phyloP scores from a whole-genome alignment of 2,888 invertebrate genomes.

The Hypomecis atomaria region DNA sequence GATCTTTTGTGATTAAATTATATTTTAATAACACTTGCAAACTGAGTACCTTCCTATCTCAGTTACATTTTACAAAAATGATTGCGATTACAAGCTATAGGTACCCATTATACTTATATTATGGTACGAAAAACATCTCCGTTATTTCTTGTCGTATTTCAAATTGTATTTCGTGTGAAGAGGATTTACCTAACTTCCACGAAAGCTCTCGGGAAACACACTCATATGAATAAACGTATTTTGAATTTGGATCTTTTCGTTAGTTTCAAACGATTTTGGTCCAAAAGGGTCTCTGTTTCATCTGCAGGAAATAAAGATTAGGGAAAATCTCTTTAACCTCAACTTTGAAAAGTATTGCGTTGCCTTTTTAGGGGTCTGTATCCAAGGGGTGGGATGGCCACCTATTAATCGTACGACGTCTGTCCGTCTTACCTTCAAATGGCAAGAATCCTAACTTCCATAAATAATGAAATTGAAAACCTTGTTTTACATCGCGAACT shows the following conservation, averaged over 20 bases:
- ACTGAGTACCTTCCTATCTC: not conserved
- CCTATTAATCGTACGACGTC: no score
- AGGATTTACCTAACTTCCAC: conserved; percentile 3
- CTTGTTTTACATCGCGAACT: no score
- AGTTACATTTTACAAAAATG: not conserved
- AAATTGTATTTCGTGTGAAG: conserved; percentile 1
- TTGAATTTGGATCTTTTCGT: conserved; percentile 7
- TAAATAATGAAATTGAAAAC: no score
- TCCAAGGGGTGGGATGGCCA: no score
- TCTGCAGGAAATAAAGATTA: not conserved
- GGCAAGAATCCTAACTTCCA: no score
- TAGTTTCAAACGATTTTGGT: conserved; percentile 3
- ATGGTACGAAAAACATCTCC: not conserved
- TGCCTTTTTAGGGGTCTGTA: no score
- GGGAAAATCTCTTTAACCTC: not conserved
- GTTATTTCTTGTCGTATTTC: not conserved
- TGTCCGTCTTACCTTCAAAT: no score
- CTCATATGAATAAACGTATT: conserved; percentile 4
- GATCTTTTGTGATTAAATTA: no score
- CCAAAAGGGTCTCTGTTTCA: not conserved
- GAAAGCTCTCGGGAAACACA: conserved; percentile 3
- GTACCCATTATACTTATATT: not conserved
- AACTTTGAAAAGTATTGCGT: not conserved
- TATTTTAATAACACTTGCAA: no score
- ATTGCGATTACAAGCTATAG: not conserved